Base-by-base conservation (phyloP, 2,113 vertebrate genomes). In the Condylura cristata region DNA sequence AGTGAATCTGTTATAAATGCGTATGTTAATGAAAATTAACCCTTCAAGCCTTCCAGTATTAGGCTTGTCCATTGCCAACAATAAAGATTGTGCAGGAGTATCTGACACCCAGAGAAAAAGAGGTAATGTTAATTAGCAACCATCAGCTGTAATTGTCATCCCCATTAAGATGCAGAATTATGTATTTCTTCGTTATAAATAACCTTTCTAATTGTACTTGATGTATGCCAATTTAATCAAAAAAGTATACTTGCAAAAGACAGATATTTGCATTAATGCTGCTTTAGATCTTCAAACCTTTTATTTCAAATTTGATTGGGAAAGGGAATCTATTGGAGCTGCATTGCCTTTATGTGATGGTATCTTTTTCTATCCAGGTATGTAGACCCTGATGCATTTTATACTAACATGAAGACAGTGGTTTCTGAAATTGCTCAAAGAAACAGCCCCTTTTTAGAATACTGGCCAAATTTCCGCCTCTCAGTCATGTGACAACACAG, bases 211-310 rank as follows among this genome's bases (percentile, higher is more conserved):
- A 98, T 98, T 98, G 97, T 98, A 97, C 97, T 97, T 98, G 98
- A 98, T 98, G 96, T 98, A 98, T 98, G 98, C 98, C 98, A 98
- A 97, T 98, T 98, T 98, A 98, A 98, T 98, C 98, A 98, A 98
- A 98, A 98, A 98, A 97, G 80, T 98, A 97, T 97, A 97, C 97
- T 98, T 98, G 94, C 96, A 98, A 97, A 95, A 97, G 96, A 96
- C 97, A 97, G 97, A 97, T 97, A 98, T 98, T 98, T 98, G 98
- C 98, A 98, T 98, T 98, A 98, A 98, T 98, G 95, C 97, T 97
- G 95, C 94, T 87, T 81, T 98, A 96, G 93, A 98, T 98, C 94
- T 93, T 97, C 91, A 93, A 96, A 0, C 97, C 95, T 97, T 98
- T 97, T 97, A 96, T 97, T 98, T 92, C 90, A 96, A 70, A 97